phyloP scores from a whole-genome alignment of 2,797 vertebrate species.

The Gambelia wislizenii region DNA sequence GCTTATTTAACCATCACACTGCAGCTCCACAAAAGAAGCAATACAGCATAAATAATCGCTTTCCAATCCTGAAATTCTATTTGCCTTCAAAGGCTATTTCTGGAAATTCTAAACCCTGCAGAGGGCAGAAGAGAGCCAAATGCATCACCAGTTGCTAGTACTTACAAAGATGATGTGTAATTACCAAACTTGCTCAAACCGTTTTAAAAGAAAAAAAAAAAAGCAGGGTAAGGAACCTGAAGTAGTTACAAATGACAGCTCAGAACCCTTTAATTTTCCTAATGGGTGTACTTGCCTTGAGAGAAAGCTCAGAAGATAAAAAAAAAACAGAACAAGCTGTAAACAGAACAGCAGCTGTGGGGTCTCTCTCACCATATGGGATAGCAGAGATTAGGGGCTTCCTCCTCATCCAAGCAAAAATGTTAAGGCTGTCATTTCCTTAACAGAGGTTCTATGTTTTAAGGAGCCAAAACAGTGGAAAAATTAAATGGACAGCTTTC shows the following conservation, averaged over 20 bases:
- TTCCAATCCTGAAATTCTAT: constrained; percentile 14
- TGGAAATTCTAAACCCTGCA: background rate
- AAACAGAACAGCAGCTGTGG: background rate
- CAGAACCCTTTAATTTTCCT: background rate
- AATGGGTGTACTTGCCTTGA: background rate
- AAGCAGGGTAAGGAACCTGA: background rate
- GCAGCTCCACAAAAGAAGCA: background rate
- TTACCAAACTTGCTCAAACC: background rate
- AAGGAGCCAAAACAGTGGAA: background rate
- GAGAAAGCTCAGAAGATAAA: background rate
- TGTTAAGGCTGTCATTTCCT: too few species aligned
- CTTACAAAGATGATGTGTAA: background rate
- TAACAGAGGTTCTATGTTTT: too few species aligned
- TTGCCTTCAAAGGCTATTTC: background rate
- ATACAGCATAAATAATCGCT: background rate
- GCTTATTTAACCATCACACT: background rate
- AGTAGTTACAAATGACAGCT: background rate
- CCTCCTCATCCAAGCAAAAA: background rate
- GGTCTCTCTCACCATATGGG: background rate
- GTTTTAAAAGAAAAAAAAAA: background rate
- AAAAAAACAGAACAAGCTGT: background rate
- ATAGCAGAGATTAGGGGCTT: background rate
- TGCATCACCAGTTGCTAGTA: background rate
- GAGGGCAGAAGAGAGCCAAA: constrained; percentile 4
- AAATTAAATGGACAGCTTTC: background rate